Evolutionary conservation across 1,140 invertebrate species (phyloP), one percentile per base, ranked within the genome.

Genomic region (Tribolium castaneum): DNA sequence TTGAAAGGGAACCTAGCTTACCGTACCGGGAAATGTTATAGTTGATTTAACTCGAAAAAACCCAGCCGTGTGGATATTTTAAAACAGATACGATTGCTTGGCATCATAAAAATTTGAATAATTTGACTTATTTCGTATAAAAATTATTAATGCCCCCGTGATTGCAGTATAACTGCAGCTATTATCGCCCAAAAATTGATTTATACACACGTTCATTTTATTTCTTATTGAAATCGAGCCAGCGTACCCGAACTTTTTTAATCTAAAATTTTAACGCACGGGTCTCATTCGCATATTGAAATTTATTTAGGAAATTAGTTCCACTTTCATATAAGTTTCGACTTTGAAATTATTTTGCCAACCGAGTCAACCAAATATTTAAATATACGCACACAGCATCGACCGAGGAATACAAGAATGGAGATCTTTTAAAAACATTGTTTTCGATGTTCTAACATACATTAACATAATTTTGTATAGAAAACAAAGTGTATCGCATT

Each of bases 11-110:
- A 16, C 19, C 59, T 66, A 35, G 59, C 16, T 25, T 62, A 62
- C 22, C 59, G 59, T 66, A 35, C 30, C 45, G 34, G 14, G n/a
- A 7, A 66, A 66, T 12, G 6, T 66, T 66, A 66, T 22, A 35
- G 59, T 66, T 35, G 59, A 66, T 35, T 66, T 13, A 66, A 66
- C 59, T 35, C 59, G 22, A 66, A 66, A 66, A 52, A 66, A 66
- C 54, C 25, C 54, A 59, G 54, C 22, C 16, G 54, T 59, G 54
- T 59, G 54, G 54, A 59, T 59, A 59, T 59, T 30, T 25, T 59
- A 59, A 59, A 59, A 59, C 54, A 59, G 54, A 59, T 59, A 30
- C 54, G 54, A 59, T 30, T 25, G 22, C 54, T 19, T 59, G 22
- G 5, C 7, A 59, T 59, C 54, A 59, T 30, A 59, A 59, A 25